Percentiles rank a stretch among this genome's conserved stretches.
These are phyloP conservation scores for Parauchenoglanis punctatus DNA, from an alignment of 2,797 vertebrate genomes.

Conservation along the genomic window DNA sequence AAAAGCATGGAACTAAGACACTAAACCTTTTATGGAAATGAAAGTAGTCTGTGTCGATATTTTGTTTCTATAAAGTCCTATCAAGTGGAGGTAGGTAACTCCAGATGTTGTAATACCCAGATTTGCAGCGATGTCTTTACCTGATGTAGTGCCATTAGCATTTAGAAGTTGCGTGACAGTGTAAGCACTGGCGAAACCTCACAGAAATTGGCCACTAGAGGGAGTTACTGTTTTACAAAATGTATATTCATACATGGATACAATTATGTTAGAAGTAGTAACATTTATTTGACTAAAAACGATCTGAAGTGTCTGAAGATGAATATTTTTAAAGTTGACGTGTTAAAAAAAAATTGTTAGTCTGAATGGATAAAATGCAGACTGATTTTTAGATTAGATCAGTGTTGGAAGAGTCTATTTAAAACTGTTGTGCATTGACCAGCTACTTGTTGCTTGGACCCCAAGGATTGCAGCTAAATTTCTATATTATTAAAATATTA, in stretches of 20 bases:
- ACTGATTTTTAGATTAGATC: not conserved
- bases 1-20: not conserved
- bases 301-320: not conserved
- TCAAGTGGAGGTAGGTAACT: not conserved
- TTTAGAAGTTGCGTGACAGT: not conserved
- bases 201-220: not conserved
- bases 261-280: not conserved
- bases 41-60: not conserved
- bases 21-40: constrained; percentile 9
- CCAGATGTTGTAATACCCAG: too few relatives aligned
- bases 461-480: too few relatives aligned
- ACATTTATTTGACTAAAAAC: not conserved
- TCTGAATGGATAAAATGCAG: not conserved
- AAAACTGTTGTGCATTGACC: not conserved
- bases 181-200: not conserved
- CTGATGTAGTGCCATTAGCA: not conserved
- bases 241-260: too few relatives aligned
- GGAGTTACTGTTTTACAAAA: not conserved
- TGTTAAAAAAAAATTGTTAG: too few relatives aligned
- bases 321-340: not conserved
- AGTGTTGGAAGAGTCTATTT: not conserved
- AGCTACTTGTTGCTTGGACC: not conserved
- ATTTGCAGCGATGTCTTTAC: not conserved
- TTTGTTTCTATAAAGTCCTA: not conserved
- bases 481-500: not conserved